phyloP scores from a whole-genome alignment of 2,888 invertebrate species.

The Athalia cordata region DNA sequence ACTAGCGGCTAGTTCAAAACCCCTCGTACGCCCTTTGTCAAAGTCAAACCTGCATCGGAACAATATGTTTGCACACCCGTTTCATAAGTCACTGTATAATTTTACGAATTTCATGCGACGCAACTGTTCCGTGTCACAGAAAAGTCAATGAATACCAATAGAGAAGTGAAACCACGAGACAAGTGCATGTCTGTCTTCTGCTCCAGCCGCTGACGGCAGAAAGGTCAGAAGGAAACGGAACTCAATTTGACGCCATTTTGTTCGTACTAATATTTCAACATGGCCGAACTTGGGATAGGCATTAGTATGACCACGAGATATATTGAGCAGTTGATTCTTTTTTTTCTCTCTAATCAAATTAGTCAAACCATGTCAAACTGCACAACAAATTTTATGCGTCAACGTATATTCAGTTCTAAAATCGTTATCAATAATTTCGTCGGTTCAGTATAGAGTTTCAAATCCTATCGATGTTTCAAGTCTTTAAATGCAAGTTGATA shows the following conservation, averaged over 20 bases:
- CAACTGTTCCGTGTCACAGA: conserved; percentile 8
- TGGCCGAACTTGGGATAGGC: conserved; percentile 6
- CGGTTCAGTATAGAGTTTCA: not conserved
- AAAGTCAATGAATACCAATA: conserved; percentile 25
- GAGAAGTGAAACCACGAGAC: conserved; percentile 14
- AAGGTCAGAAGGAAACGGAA: conserved; percentile 43
- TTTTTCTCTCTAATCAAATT: too few relatives aligned
- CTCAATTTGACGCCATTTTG: conserved; percentile 23
- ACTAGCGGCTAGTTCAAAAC: conserved; percentile 42
- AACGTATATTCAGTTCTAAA: too few relatives aligned
- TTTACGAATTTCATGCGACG: conserved; percentile 17
- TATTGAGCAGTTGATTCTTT: too few relatives aligned
- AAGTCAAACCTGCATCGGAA: conserved; percentile 36
- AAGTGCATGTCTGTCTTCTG: conserved; percentile 45
- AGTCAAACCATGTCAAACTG: too few relatives aligned
- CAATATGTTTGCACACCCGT: not conserved
- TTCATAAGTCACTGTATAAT: not conserved
- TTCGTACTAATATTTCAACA: conserved; percentile 13
- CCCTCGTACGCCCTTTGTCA: conserved; percentile 41
- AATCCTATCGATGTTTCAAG: not conserved
- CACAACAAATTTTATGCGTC: too few relatives aligned
- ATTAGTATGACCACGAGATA: too few relatives aligned
- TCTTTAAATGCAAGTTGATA: not conserved
- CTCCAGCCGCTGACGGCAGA: conserved; percentile 23
- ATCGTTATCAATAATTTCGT: not conserved